Conservation (phyloP, 2,888 invertebrate genomes). For the Drosophila ochracea region DNA sequence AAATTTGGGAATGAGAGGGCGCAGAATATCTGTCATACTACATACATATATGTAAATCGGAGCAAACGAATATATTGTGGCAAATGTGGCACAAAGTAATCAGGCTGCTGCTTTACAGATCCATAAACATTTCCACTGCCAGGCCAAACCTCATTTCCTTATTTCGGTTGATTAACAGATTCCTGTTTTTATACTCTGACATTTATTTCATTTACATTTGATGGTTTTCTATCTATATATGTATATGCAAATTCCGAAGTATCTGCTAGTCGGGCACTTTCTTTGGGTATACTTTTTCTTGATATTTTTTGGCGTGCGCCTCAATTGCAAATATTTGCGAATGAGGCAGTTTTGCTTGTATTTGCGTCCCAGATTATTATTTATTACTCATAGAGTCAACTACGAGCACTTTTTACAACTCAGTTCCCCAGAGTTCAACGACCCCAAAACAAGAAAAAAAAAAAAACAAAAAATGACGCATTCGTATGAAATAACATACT, state of each 20-base stretch:
- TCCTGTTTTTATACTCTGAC: not conserved
- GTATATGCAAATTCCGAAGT: not conserved
- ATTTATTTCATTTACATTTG: constrained; percentile 6
- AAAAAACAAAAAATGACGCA: constrained; percentile 27
- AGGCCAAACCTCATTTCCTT: constrained; percentile 45
- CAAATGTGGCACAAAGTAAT: constrained; percentile 36
- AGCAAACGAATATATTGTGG: constrained; percentile 7
- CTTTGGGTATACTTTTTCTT: constrained; percentile 18
- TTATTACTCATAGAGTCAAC: constrained; percentile 65
- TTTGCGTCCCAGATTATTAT: constrained; percentile 37
- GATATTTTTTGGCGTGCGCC: constrained; percentile 42
- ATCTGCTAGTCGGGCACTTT: constrained; percentile 1
- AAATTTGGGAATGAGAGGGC: not conserved
- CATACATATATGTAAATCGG: constrained; percentile 12
- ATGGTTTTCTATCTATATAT: not conserved
- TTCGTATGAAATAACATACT: constrained; percentile 31
- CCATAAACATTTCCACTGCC: constrained; percentile 36
- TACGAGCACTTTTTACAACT: constrained; percentile 17
- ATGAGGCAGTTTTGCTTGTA: constrained; percentile 54
- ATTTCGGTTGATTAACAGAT: constrained; percentile 43
- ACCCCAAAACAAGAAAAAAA: not conserved
- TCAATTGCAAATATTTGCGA: constrained; percentile 67
- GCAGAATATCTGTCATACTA: not conserved
- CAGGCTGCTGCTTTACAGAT: constrained; percentile 8
- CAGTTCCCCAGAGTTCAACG: constrained; percentile 39